Percentiles rank a stretch among this genome's conserved stretches.
phyloP scores from a whole-genome alignment of 2,888 invertebrate genomes.

The Stenurella melanura region DNA sequence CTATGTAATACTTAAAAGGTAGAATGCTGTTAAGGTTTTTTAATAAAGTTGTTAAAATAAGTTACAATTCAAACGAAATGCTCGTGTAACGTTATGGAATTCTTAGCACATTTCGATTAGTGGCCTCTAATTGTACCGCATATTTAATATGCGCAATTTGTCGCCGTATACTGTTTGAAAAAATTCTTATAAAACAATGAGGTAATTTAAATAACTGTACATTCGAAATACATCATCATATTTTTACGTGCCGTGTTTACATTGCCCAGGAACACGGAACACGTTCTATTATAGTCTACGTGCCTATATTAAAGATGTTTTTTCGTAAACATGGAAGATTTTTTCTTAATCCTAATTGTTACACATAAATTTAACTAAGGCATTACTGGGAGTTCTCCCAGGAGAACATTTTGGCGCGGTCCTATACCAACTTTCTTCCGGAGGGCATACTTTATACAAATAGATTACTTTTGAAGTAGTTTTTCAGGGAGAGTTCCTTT shows the following conservation, averaged over 20 bases:
- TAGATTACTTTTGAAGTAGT: neutral
- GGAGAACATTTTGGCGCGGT: neutral
- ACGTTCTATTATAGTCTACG: constrained; percentile 40
- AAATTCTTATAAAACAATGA: constrained; percentile 27
- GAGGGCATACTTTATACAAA: neutral
- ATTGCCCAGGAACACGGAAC: constrained; percentile 42
- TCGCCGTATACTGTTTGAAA: constrained; percentile 15
- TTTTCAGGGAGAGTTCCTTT: neutral
- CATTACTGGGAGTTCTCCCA: neutral
- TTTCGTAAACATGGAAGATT: constrained; percentile 21
- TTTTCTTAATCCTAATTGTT: constrained; percentile 9
- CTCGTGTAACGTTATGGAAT: too few relatives aligned
- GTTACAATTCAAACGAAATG: too few relatives aligned
- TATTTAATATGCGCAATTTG: neutral
- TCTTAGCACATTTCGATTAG: neutral
- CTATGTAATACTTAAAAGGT: too few relatives aligned
- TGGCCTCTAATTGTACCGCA: neutral
- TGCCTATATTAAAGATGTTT: constrained; percentile 32
- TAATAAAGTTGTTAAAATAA: too few relatives aligned
- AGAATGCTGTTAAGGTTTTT: too few relatives aligned
- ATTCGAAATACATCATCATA: constrained; percentile 41
- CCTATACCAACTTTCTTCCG: neutral
- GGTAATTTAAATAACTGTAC: constrained; percentile 47
- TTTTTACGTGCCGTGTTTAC: constrained; percentile 47
- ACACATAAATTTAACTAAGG: neutral